Base-by-base conservation (phyloP, 2,888 invertebrate species). In the Polydesmus complanatus region DNA sequence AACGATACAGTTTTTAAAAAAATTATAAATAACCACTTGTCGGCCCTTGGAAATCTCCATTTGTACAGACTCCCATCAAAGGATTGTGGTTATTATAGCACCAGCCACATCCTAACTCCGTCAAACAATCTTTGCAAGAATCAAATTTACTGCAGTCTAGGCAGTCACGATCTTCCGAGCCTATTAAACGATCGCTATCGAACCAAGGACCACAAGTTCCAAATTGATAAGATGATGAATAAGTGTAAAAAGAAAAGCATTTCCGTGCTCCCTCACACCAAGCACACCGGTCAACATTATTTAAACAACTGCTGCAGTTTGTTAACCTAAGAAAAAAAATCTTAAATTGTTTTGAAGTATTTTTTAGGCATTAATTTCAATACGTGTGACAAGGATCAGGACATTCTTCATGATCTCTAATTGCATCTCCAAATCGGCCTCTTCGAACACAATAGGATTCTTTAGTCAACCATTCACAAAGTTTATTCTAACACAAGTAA, bases 201-300 rank as follows among this genome's bases (percentile, higher is more conserved):
- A 92, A 81, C 94, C 94, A 94, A 72, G 91, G 90, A 49, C 89
- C 81, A 70, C 94, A 95, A 70, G 89, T 79, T 0, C 94, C 95
- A 74, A 91, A 93, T 71, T 92, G 89, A 74, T 90, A 93, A 70
- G 91, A 88, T 66, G 91, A 90, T 5, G 92, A 92, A 74, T 94
- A 94, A 1, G 93, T 89, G n/a, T 91, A 88, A 74, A 95, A 94
- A 66, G 91, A 88, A 72, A 95, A 92, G 73, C 95, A 95, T 70
- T 90, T 88, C 64, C 85, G 67, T 0, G 88, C 88, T 25, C 91
- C 88, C 71, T 92, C 90, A 73, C 95, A 95, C 95, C 95, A 95
- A 0, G 93, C 93, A 74, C 95, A 95, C 63, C 91, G 82, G 25
- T 89, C 89, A 55, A 82, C 83, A 69, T 88, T 86, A 68, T 87